Evolutionary conservation across 2,888 invertebrate species (phyloP), one percentile per base, ranked within the genome.

Genomic region (Gordius sp.): DNA sequence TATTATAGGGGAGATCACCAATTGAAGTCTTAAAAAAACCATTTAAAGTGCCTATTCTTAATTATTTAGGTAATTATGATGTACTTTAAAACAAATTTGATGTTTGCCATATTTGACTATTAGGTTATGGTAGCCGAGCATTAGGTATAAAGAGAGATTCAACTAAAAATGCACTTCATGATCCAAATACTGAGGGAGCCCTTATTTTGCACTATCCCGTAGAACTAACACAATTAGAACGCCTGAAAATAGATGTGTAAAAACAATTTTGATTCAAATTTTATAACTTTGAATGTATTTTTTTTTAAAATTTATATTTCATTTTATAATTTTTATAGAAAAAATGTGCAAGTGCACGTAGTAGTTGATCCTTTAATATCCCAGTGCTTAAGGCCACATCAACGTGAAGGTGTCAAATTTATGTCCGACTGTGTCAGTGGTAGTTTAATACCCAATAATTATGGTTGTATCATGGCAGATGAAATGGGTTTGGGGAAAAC

Each of bases 351-450:
- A 66, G 91, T 97, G 1, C 91, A 93, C 67, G 87, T 97, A 1
- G 97, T 97, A 0, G 89, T 97, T 0, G 97, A 97, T 74, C 97
- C 97, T 0, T 68, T 81, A 1, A 72, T 99, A 1, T 80, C 82
- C 18, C 81, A 82, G 66, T 76, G 93, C 59, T 72, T 97, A 1
- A 74, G 97, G 55, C 93, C 97, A 0, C 97, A 97, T 77, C 97
- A 97, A 69, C 76, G 93, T 61, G 93, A 97, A 75, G 97, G 97
- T 33, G 93, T 97, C 0, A 83, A 83, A 67, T 97, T 97, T 68
- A 91, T 97, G 89, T 97, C 87, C 66, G 89, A 97, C 67, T 97
- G 93, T 72, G 89, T 93, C 1, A 86, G 83, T 4, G 97, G 93
- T 1, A 73, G 76, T 41, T 80, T 84, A 64, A 23, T 41, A 20